Percentiles rank a stretch among this genome's conserved stretches.
Conservation (phyloP, 2,888 invertebrate genomes). For the Zygaena filipendulae region DNA sequence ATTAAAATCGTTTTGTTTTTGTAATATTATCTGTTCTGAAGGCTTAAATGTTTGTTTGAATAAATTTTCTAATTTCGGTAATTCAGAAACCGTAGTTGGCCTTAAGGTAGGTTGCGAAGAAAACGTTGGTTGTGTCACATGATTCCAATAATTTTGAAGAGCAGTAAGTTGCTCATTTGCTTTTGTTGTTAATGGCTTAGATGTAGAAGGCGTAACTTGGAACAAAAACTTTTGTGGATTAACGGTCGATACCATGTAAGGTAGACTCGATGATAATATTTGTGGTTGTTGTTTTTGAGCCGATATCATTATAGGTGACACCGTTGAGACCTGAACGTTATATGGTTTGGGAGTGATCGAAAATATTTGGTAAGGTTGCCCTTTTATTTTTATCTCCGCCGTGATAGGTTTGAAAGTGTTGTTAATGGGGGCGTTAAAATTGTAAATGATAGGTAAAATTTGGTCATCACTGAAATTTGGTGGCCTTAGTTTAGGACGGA, state of each 20-base stretch:
- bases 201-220: slow-evolving; percentile 33
- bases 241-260: slow-evolving; percentile 10
- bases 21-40: slow-evolving; percentile 24
- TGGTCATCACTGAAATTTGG: slow-evolving; percentile 59
- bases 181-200: slow-evolving; percentile 40
- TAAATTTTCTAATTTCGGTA: slow-evolving; percentile 31
- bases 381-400: slow-evolving; percentile 23
- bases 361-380: slow-evolving; percentile 26
- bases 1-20: slow-evolving; percentile 22
- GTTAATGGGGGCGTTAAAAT: slow-evolving; percentile 34
- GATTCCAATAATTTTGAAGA: slow-evolving; percentile 47
- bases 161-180: slow-evolving; percentile 43
- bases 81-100: slow-evolving; percentile 28
- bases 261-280: slow-evolving; percentile 3
- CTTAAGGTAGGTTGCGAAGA: slow-evolving; percentile 28
- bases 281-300: neutral
- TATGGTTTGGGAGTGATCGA: slow-evolving; percentile 39
- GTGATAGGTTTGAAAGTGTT: slow-evolving; percentile 22
- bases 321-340: slow-evolving; percentile 27
- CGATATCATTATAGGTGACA: slow-evolving; percentile 25
- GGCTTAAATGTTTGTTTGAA: slow-evolving; percentile 35
- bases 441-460: slow-evolving; percentile 49
- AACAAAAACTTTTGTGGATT: slow-evolving; percentile 14
- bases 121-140: slow-evolving; percentile 29
- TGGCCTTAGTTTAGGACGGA: slow-evolving; percentile 41